These are phyloP conservation scores for Drosophila erecta DNA, from an alignment of 1,140 invertebrate genomes.

Conservation along the genomic window DNA sequence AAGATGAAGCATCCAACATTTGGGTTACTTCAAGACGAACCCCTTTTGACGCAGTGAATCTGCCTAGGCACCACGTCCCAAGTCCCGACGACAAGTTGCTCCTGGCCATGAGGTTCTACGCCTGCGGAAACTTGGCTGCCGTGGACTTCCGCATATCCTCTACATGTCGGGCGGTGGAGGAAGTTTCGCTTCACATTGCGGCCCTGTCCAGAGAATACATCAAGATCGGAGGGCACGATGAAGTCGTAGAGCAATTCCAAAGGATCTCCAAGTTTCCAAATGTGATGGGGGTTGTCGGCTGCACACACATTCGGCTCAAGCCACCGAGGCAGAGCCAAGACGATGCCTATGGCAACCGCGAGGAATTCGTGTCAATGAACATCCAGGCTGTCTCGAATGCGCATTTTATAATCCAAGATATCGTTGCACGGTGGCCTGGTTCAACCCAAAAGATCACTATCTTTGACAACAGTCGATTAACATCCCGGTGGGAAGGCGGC, in stretches of 20 bases:
- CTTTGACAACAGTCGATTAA: slow-evolving; percentile 8
- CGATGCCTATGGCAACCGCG: slow-evolving; percentile 1
- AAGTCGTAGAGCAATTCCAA: too few relatives aligned
- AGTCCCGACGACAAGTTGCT: slow-evolving; percentile 1
- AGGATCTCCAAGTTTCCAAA: neutral
- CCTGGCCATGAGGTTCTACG: neutral
- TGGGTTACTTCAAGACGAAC: neutral
- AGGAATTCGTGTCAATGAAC: neutral
- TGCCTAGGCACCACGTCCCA: neutral
- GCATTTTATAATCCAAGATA: too few relatives aligned
- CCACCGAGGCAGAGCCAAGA: neutral
- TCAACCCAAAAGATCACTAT: too few relatives aligned
- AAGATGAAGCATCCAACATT: neutral
- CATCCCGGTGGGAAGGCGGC: neutral
- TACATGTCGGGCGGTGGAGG: slow-evolving; percentile 1
- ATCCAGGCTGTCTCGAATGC: slow-evolving; percentile 7
- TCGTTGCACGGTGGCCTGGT: too few relatives aligned
- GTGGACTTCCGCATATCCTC: neutral
- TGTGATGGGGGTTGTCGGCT: slow-evolving; percentile 8
- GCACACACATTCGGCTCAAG: slow-evolving; percentile 2
- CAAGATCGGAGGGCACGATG: too few relatives aligned
- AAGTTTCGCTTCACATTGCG: slow-evolving; percentile 8
- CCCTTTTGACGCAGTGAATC: neutral
- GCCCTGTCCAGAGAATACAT: slow-evolving; percentile 1
- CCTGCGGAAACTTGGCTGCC: neutral